These are phyloP conservation scores for Ciconia nigra DNA, from an alignment of 2,797 vertebrate genomes.

Conservation along the genomic window DNA sequence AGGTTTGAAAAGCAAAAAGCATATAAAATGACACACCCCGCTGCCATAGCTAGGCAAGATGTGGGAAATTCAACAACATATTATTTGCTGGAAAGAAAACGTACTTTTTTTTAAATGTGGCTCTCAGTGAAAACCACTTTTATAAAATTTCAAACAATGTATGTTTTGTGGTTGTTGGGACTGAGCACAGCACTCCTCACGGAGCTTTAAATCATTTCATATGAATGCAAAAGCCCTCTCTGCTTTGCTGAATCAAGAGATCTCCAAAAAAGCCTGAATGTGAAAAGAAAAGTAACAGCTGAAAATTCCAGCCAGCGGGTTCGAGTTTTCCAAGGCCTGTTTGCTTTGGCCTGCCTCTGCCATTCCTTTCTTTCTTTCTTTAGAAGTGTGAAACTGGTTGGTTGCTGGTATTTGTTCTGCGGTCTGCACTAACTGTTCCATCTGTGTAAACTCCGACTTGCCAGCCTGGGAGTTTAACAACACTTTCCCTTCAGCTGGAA, in stretches of 20 bases:
- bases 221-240: slow-evolving; percentile 8
- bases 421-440: slow-evolving; percentile 96
- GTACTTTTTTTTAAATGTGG: neutral
- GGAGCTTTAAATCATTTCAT: slow-evolving; percentile 45
- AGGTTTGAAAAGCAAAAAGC: neutral
- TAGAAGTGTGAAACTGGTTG: slow-evolving; percentile 98
- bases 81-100: slow-evolving; percentile 46
- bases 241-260: slow-evolving; percentile 54
- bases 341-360: slow-evolving; percentile 75
- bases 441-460: slow-evolving; percentile 96
- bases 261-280: slow-evolving; percentile 52
- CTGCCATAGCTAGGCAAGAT: slow-evolving; percentile 3
- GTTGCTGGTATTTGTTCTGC: slow-evolving; percentile 95
- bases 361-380: slow-evolving; percentile 85
- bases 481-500: slow-evolving; percentile 71
- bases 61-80: slow-evolving; percentile 41
- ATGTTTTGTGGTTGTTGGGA: slow-evolving; percentile 57
- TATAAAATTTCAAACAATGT: slow-evolving; percentile 46
- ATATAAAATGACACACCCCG: neutral
- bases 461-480: slow-evolving; percentile 79
- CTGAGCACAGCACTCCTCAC: slow-evolving; percentile 14
- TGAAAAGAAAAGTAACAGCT: slow-evolving; percentile 64
- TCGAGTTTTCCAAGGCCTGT: slow-evolving; percentile 76
- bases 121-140: slow-evolving; percentile 34
- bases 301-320: slow-evolving; percentile 72